These are phyloP conservation scores for Hirundo rustica DNA, from an alignment of 2,797 vertebrate genomes.

Conservation along the genomic window DNA sequence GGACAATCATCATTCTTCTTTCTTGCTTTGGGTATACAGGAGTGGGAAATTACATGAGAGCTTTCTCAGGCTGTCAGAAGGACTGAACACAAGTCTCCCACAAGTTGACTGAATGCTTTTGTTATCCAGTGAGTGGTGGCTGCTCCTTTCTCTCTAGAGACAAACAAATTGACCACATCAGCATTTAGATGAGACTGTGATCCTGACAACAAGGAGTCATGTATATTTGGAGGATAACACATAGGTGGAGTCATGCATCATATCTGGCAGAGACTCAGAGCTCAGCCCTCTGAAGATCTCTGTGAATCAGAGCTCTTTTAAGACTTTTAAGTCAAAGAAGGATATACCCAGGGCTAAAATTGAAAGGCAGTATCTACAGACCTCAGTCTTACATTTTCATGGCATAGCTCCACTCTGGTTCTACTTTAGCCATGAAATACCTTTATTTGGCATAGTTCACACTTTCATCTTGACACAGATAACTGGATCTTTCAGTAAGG, in stretches of 20 bases:
- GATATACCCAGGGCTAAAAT: neutral
- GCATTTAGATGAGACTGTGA: neutral
- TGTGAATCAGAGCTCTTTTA: neutral
- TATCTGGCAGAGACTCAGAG: neutral
- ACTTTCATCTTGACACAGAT: neutral
- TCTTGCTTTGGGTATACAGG: neutral
- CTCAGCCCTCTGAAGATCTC: neutral
- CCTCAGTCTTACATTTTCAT: neutral
- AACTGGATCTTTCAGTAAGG: neutral
- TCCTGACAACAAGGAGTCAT: neutral
- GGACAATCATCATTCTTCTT: neutral
- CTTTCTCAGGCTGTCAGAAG: neutral
- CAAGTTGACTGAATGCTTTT: neutral
- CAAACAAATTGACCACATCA: neutral
- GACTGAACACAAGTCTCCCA: neutral
- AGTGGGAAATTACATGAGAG: neutral
- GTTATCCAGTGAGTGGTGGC: neutral
- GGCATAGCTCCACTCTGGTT: neutral
- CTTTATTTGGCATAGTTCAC: neutral
- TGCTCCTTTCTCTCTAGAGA: neutral
- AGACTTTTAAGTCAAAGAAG: neutral
- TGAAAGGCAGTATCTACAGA: neutral
- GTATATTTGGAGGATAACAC: neutral
- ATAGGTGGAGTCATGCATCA: neutral
- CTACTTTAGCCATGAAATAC: neutral